phyloP scores from a whole-genome alignment of 2,797 vertebrate species.

The Xyrichtys novacula region DNA sequence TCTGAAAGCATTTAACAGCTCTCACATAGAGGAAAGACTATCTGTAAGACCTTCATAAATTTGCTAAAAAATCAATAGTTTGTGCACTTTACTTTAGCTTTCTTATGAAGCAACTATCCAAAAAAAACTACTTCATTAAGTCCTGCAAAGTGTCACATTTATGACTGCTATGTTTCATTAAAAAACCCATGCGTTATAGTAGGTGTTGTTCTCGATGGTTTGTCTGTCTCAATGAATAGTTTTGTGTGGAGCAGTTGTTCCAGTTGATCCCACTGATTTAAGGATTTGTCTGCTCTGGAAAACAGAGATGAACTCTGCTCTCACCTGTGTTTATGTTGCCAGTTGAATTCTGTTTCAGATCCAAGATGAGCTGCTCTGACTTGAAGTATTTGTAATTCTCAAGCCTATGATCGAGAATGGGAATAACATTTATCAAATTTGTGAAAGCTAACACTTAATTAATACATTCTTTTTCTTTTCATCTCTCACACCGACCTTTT shows the following conservation, averaged over 20 bases:
- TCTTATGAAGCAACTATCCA: background rate
- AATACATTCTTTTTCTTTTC: background rate
- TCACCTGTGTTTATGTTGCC: conserved; percentile 59
- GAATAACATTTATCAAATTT: conserved; percentile 5
- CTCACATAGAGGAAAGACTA: background rate
- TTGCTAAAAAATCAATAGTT: conserved; percentile 3
- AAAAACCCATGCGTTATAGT: background rate
- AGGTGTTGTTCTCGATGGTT: background rate
- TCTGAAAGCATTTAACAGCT: conserved; percentile 8
- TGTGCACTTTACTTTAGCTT: background rate
- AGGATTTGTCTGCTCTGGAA: background rate
- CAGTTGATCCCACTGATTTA: background rate
- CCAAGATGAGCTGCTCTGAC: conserved; percentile 79
- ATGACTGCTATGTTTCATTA: background rate
- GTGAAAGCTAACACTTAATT: background rate
- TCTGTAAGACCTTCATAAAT: background rate
- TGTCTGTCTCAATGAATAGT: background rate
- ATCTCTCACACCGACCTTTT: conserved; percentile 74
- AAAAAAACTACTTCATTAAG: too few relatives aligned
- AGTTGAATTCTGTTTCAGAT: conserved; percentile 64
- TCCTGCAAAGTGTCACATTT: background rate
- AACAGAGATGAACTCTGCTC: background rate
- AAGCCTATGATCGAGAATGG: conserved; percentile 69
- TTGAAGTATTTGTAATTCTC: conserved; percentile 84
- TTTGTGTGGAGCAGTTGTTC: background rate